A percentile compares a stretch with the other conserved stretches of the same genome.
These are phyloP conservation scores for Pachypanchax playfairii DNA, from an alignment of 2,113 vertebrate genomes.

Conservation along the genomic window DNA sequence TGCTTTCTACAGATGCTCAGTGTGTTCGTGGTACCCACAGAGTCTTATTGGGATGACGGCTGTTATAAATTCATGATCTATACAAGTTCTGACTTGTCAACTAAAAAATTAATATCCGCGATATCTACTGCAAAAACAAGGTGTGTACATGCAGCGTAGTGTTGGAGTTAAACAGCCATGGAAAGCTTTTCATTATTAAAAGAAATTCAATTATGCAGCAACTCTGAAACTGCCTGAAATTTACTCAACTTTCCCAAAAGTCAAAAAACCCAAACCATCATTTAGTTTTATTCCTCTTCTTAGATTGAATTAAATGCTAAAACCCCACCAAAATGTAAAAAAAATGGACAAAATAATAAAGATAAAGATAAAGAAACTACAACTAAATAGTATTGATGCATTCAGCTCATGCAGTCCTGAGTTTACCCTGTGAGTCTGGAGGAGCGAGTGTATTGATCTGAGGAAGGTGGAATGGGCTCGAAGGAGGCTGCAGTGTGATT, in stretches of 20 bases:
- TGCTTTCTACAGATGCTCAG: neutral
- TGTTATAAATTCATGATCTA: too few species aligned
- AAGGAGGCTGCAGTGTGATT: slow-evolving; percentile 51
- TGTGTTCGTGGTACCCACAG: too few species aligned
- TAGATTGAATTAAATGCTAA: too few species aligned
- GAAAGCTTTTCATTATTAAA: slow-evolving; percentile 12
- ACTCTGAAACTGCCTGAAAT: neutral
- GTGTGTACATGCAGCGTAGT: too few species aligned
- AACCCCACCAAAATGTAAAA: neutral
- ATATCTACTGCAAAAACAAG: too few species aligned
- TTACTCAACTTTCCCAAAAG: slow-evolving; percentile 5
- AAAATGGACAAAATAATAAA: neutral
- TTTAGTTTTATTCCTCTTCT: slow-evolving; percentile 18
- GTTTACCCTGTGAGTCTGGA: slow-evolving; percentile 60
- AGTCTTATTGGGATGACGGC: too few species aligned
- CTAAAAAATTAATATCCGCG: too few species aligned
- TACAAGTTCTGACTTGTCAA: too few species aligned
- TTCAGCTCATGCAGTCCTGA: neutral
- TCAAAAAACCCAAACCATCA: neutral
- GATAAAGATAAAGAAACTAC: neutral
- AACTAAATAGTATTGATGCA: neutral
- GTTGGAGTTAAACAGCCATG: neutral
- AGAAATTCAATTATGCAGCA: slow-evolving; percentile 5
- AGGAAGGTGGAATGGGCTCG: slow-evolving; percentile 58
- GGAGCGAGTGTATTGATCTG: slow-evolving; percentile 62